Base-by-base conservation (phyloP, 2,888 invertebrate species). In the Gari tellinella region DNA sequence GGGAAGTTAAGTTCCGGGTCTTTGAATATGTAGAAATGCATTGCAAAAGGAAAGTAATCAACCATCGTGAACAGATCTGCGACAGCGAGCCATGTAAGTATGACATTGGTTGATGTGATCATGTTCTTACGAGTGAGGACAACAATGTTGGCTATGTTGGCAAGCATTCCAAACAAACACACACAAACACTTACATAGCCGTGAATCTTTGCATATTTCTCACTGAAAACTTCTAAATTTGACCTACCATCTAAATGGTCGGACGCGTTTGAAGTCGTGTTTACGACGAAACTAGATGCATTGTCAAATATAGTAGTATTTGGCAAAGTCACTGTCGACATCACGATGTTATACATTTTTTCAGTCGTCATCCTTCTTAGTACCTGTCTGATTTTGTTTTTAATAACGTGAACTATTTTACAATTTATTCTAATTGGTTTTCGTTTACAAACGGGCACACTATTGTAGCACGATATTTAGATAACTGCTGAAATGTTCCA, bases 111-210 rank as follows among this genome's bases (percentile, higher is more conserved):
- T 3, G 98, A 95, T 66, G 97, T 96, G n/a, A 91, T 88, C 97
- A 98, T 98, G 91, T 97, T 97, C 31, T 95, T 95, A n/a, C 97
- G 94, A 0, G 97, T 97, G 64, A 99, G 93, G 7, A 98, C 97
- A 46, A 96, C 95, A 75, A 98, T 96, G 92, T 98, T 98, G 81
- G 97, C 94, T 17, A 96, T 94, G 92, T 98, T 98, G 67, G 97
- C 96, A 49, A 97, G 94, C 37, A 97, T 96, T 53, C 98, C 98
- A 90, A 98, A 95, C 61, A 96, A 93, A 92, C 98, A 98, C 76
- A 98, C 97, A 53, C 96, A 93, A 25, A 97, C 93, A 72, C 97
- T 96, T 52, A 96, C 94, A 92, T 96, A 96, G 45, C 97, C 97
- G 90, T 98, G 98, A 61, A 96, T 91, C 21, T 63, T 46, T 0